phyloP scores from a whole-genome alignment of 2,797 vertebrate species.

The Brachyrhaphis roseni region DNA sequence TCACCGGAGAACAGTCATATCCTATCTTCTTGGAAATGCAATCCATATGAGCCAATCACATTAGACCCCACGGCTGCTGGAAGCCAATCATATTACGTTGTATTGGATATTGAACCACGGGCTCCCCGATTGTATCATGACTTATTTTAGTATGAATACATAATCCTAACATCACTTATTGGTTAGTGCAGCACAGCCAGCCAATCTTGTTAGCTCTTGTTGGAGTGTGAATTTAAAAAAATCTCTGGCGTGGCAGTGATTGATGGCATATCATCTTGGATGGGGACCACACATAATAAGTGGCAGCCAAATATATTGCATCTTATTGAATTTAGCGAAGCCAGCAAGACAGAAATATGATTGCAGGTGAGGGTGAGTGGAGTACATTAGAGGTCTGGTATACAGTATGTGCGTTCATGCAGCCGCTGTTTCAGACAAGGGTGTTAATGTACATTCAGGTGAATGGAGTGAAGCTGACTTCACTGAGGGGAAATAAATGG shows the following conservation, averaged over 20 bases:
- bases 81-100: conserved; percentile 63
- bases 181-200: conserved; percentile 36
- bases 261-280: conserved; percentile 36
- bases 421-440: conserved; percentile 10
- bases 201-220: conserved; percentile 64
- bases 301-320: conserved; percentile 29
- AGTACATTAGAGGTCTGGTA: conserved; percentile 1
- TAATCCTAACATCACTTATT: conserved; percentile 69
- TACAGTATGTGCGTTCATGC: background rate
- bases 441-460: conserved; percentile 9
- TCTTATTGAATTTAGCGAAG: conserved; percentile 31
- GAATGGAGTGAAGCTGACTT: background rate
- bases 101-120: conserved; percentile 57
- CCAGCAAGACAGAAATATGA: conserved; percentile 22
- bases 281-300: conserved; percentile 21
- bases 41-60: conserved; percentile 61
- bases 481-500: background rate
- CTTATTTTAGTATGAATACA: conserved; percentile 59
- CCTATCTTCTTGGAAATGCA: conserved; percentile 43
- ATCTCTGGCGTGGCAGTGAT: conserved; percentile 48
- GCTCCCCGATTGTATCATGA: conserved; percentile 50
- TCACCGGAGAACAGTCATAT: conserved; percentile 28
- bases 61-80: conserved; percentile 44
- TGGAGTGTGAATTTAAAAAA: conserved; percentile 55
- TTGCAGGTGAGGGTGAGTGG: conserved; percentile 13